Base-by-base conservation (phyloP, 2,113 vertebrate species). In the Poeciliopsis occidentalis region DNA sequence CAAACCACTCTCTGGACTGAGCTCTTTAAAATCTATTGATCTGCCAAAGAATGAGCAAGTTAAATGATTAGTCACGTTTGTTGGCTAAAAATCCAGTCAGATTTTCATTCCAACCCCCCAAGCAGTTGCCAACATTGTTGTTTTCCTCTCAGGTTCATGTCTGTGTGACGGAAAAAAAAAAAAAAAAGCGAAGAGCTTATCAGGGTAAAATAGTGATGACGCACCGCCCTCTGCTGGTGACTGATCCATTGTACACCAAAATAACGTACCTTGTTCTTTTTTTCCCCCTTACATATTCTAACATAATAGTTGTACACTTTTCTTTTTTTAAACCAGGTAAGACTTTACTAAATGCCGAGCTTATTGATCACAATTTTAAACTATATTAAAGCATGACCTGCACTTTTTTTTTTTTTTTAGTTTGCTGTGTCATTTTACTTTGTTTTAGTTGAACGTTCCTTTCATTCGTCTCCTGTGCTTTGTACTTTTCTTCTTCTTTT, bases 101-200 rank as follows among this genome's bases (percentile, higher is more conserved):
- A 84, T 88, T 84, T 76, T 65, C 83, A 47, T 60, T 80, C 60
- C 60, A 76, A 62, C 44, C 71, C n/a, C 29, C 12, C 4, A 19
- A 83, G 81, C 82, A 87, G 81, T 82, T 83, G 82, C 80, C 82
- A 75, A 79, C 54, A 67, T 87, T 85, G 78, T 85, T 86, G 31
- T 64, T 64, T 64, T 22, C 22, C 22, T 64, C 32, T 8, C 44
- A 83, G 71, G 69, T 67, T 84, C 67, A 70, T 47, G 66, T 65
- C 24, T 22, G 32, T 17, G 44, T 47, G 44, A 47, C 44, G 71
- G 22, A 37, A 2, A 26, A 34, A 65, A 47, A 29, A 64, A 39
- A 7, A 30, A 15, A 34, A 13, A 39, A 8, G 34, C 34, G 34
- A 12, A 34, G 34, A 11, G 34, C 1, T 44, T 15, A 10, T 11